Percentiles rank a stretch among this genome's conserved stretches.
Conservation (phyloP, 2,888 invertebrate species). For the Falcaria lacertinaria region DNA sequence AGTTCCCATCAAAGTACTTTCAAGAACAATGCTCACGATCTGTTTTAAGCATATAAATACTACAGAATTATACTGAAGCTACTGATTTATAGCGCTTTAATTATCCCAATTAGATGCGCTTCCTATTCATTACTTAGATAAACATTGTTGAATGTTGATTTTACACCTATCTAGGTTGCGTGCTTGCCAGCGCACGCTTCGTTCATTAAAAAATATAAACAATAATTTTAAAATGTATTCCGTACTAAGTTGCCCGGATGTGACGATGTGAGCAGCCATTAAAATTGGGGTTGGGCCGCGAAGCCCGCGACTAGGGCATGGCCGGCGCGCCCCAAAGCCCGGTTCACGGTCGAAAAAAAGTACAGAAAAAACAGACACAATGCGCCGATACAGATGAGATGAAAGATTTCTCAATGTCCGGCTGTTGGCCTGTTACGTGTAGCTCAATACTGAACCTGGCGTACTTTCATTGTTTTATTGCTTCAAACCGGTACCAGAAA, state of each 20-base stretch:
- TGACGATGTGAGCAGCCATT: constrained; percentile 73
- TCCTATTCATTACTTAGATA: constrained; percentile 30
- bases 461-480: constrained; percentile 40
- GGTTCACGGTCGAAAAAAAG: constrained; percentile 49
- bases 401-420: constrained; percentile 72
- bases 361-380: constrained; percentile 56
- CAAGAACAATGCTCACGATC: too few species aligned
- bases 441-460: constrained; percentile 60
- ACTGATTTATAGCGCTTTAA: constrained; percentile 62
- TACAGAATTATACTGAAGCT: constrained; percentile 32
- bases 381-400: constrained; percentile 69
- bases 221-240: constrained; percentile 18
- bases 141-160: constrained; percentile 20
- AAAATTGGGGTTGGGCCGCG: constrained; percentile 79
- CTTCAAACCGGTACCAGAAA: too few species aligned
- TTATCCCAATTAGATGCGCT: constrained; percentile 66
- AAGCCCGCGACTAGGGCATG: constrained; percentile 68
- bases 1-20: too few species aligned
- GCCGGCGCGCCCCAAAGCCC: constrained; percentile 58
- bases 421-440: constrained; percentile 65
- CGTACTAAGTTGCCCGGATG: constrained; percentile 64
- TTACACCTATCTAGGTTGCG: constrained; percentile 30
- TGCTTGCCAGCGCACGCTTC: background rate
- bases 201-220: constrained; percentile 4
- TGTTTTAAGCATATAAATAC: constrained; percentile 1